Evolutionary conservation across 2,888 invertebrate species (phyloP).

Genomic region (Mellilla xanthometata): DNA sequence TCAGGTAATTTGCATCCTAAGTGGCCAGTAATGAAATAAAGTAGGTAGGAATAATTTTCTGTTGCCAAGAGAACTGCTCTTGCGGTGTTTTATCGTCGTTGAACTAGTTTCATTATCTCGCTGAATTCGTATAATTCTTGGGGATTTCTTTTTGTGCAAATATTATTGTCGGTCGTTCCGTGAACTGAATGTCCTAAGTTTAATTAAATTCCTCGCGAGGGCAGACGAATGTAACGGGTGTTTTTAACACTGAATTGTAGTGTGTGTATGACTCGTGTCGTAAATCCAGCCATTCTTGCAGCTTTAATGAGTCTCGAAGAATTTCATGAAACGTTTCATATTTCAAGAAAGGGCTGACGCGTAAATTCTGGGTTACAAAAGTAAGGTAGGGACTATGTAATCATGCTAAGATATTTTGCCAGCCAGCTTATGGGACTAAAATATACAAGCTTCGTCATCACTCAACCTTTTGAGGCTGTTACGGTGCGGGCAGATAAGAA

Average conservation of each 20-base stretch:
- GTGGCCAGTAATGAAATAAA: slow-evolving; percentile 35
- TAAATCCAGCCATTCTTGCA: slow-evolving; percentile 13
- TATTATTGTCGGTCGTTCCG: slow-evolving; percentile 39
- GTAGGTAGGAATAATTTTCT: slow-evolving; percentile 27
- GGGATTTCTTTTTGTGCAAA: slow-evolving; percentile 40
- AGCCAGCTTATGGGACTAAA: slow-evolving; percentile 45
- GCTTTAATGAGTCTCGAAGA: slow-evolving; percentile 19
- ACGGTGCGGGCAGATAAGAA: slow-evolving; percentile 66
- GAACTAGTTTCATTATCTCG: slow-evolving; percentile 34
- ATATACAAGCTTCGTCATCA: slow-evolving; percentile 66
- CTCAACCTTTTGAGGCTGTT: slow-evolving; percentile 59
- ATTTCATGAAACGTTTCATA: slow-evolving; percentile 17
- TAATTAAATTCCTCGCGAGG: slow-evolving; percentile 55
- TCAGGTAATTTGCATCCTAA: slow-evolving; percentile 42
- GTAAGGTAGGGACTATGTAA: slow-evolving; percentile 33
- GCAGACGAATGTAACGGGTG: slow-evolving; percentile 29
- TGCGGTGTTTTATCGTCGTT: slow-evolving; percentile 27
- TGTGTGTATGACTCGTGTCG: slow-evolving; percentile 20
- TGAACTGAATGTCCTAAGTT: slow-evolving; percentile 35
- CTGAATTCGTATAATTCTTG: slow-evolving; percentile 32
- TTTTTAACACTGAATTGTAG: slow-evolving; percentile 22
- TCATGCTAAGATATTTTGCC: slow-evolving; percentile 39
- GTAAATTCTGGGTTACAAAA: slow-evolving; percentile 5
- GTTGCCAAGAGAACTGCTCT: slow-evolving; percentile 23
- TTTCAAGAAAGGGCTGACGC: slow-evolving; percentile 19